Evolutionary conservation across 2,113 vertebrate species (phyloP), one percentile per base, ranked within the genome.

Genomic region (Bothrops jararaca): DNA sequence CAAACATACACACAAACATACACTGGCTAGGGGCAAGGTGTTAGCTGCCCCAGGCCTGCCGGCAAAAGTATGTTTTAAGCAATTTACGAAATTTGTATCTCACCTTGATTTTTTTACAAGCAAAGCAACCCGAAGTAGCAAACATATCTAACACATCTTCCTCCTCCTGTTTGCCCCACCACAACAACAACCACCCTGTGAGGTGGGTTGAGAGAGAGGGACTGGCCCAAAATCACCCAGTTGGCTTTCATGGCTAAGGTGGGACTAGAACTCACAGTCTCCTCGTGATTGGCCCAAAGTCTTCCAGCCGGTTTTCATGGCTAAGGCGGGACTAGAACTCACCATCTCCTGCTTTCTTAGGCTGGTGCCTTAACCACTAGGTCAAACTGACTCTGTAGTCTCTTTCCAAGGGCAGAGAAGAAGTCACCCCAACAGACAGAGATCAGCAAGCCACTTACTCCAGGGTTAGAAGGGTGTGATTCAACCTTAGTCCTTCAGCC

Each of bases 401-500:
- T 7, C 18, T 5, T 10, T 23, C 74, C n/a, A 45, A 86, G 50
- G 64, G 54, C 56, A 29, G 45, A 7, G 42, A 50, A 12, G 22
- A 23, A 85, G 20, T 39, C 53, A 34, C n/a, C 20, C 18, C 88
- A 39, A 12, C 24, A 88, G 53, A 11, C 15, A 53, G 34, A 80
- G 3, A 80, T 18, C 74, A 56, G 20, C 54, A 34, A 0, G 1
- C 2, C 89, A 98, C 98, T 99, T 95, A 99, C 99, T 99, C 98
- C 0, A 99, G 97, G 29, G 95, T 98, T 91, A 97, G 96, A 85
- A 99, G 97, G 22, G 97, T 98, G 96, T 98, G 98, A 96, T 99
- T 99, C 94, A 97, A 96, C 13, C 94, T 97, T 93, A 99, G 97
- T 18, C 98, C 98, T 96, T 98, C 98, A 0, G 98, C 98, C 95